Evolutionary conservation across 2,113 vertebrate genomes (phyloP).

Genomic region (Colaptes auratus): DNA sequence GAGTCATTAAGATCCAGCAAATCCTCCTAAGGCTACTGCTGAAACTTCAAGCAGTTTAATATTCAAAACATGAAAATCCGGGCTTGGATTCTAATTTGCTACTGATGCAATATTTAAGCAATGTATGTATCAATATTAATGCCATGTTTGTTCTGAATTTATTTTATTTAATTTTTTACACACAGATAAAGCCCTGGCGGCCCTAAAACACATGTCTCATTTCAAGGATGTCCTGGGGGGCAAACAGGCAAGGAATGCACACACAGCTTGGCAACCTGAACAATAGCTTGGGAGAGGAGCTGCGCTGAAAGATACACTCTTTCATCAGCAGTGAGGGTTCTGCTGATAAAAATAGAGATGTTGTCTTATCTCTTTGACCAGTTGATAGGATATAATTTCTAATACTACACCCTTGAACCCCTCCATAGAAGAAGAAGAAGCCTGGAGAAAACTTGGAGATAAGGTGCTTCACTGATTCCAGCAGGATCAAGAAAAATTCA

Average conservation of each 20-base stretch:
- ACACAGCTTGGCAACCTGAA: conserved; percentile 40
- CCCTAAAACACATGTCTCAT: conserved; percentile 69
- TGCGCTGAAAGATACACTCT: conserved; percentile 59
- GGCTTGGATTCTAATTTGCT: conserved; percentile 72
- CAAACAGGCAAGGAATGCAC: conserved; percentile 46
- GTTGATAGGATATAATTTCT: conserved; percentile 66
- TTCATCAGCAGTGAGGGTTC: conserved; percentile 53
- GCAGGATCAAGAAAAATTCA: conserved; percentile 22
- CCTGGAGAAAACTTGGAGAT: conserved; percentile 64
- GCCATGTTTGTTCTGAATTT: conserved; percentile 73
- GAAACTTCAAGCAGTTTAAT: conserved; percentile 68
- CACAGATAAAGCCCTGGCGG: conserved; percentile 35
- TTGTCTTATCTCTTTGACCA: conserved; percentile 67
- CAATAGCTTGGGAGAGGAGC: conserved; percentile 20
- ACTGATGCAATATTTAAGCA: conserved; percentile 78
- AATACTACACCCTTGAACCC: conserved; percentile 68
- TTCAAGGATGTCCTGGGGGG: conserved; percentile 63
- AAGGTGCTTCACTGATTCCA: conserved; percentile 53
- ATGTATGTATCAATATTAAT: conserved; percentile 74
- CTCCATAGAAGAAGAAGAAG: conserved; percentile 31
- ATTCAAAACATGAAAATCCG: conserved; percentile 71
- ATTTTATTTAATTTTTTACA: conserved; percentile 76
- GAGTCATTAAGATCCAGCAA: conserved; percentile 56
- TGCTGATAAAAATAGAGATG: conserved; percentile 70
- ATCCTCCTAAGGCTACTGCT: conserved; percentile 35